Evolutionary conservation across 2,888 invertebrate species (phyloP), one percentile per base, ranked within the genome.

Genomic region (Rhodophaea formosa): DNA sequence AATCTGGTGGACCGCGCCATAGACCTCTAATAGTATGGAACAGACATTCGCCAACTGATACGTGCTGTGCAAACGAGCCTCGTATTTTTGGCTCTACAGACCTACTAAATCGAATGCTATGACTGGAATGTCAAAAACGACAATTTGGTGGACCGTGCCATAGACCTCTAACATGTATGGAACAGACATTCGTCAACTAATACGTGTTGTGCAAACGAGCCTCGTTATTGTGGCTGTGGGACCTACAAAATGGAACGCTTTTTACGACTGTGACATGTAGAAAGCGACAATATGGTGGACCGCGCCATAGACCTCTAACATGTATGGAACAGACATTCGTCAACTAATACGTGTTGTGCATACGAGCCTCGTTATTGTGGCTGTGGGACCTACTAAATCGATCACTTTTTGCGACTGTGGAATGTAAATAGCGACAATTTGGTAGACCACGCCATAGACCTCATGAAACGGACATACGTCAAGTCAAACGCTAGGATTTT

Each of bases 171-270:
- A n/a, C n/a, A n/a, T n/a, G n/a, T n/a, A n/a, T n/a, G n/a, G n/a
- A n/a, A n/a, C n/a, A n/a, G n/a, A n/a, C n/a, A n/a, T n/a, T n/a
- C n/a, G n/a, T n/a, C n/a, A n/a, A n/a, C n/a, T n/a, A n/a, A n/a
- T n/a, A n/a, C 57, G 57, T 49, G 16, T 63, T 65, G 66, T 62
- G 66, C 62, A 63, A 68, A 49, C 61, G 66, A 65, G 63, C 62
- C 59, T 63, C 59, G 58, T 61, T 68, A 70, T 70, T 69, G 30
- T 57, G 56, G 64, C 64, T 68, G 67, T 58, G 60, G 58, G n/a
- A n/a, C n/a, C n/a, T n/a, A n/a, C n/a, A n/a, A n/a, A n/a, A n/a
- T n/a, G n/a, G n/a, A n/a, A n/a, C n/a, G n/a, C n/a, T 62, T 64
- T 63, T 64, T n/a, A n/a, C n/a, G n/a, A n/a, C n/a, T n/a, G n/a